Evolutionary conservation across 2,113 vertebrate species (phyloP), one percentile per base, ranked within the genome.

Genomic region (Aramus guarauna): DNA sequence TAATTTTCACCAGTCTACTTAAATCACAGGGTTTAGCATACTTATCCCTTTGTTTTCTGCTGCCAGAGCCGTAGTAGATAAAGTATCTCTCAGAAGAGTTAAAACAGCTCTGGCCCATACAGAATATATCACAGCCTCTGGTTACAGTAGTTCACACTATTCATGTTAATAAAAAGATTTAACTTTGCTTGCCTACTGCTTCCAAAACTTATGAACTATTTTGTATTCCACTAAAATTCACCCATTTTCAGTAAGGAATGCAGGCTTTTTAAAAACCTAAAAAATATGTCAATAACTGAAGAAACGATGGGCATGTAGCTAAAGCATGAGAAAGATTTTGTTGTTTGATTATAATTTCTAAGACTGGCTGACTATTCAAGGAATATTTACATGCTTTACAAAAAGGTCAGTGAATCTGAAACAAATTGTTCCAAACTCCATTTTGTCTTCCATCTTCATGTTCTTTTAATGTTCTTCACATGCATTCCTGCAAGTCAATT

Each of bases 211-310:
- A 47, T 17, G 60, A 48, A 88, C 56, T 8, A 58, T 63, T 75
- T 88, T 53, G 27, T 34, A 85, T 74, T 60, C 22, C 19, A 83
- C 59, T 59, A 83, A 92, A 85, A 91, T 60, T 60, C 43, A 73
- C 4, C 7, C 23, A 86, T n/a, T 78, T 94, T 60, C n/a, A 50
- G 3, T 47, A 45, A 58, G 37, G 75, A 89, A 94, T 55, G 24
- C 69, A 89, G 18, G 45, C 45, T 84, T 87, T 96, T 91, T 92
- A 45, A 88, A 96, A 96, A 45, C 1, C 36, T 91, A 53, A 36
- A 85, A 94, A 95, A 83, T 94, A 52, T 50, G 21, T 24, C 52
- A 94, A 82, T 68, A 92, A 94, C 64, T 88, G 58, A 90, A 90
- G 79, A 78, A 74, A 94, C 92, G 4, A 1, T 3, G 12, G 13